Conservation (phyloP, 1,140 invertebrate genomes). For the Lordiphosa mommai region DNA sequence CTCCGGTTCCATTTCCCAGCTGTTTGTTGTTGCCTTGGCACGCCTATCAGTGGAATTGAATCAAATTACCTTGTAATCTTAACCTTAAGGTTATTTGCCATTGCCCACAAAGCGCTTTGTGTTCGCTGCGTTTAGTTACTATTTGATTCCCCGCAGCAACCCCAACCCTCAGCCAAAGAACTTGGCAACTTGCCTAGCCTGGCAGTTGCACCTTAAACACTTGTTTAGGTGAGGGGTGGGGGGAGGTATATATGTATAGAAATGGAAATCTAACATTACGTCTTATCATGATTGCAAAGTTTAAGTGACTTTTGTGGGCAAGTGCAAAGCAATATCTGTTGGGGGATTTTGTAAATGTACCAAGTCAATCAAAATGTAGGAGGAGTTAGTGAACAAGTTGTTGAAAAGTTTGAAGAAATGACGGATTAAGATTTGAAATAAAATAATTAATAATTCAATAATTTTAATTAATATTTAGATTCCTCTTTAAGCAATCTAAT, state of each 20-base stretch:
- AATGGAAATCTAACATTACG: slow-evolving; percentile 79
- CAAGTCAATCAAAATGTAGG: slow-evolving; percentile 49
- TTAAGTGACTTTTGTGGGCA: slow-evolving; percentile 75
- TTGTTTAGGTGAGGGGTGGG: slow-evolving; percentile 20
- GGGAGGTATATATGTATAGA: slow-evolving; percentile 43
- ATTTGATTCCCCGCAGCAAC: slow-evolving; percentile 39
- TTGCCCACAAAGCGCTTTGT: slow-evolving; percentile 70
- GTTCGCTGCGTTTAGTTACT: slow-evolving; percentile 72
- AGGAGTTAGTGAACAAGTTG: too few relatives aligned
- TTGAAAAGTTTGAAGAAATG: too few relatives aligned
- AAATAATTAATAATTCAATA: too few relatives aligned
- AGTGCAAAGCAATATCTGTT: slow-evolving; percentile 45
- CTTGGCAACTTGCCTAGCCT: slow-evolving; percentile 32
- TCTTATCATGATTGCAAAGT: slow-evolving; percentile 78
- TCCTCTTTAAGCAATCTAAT: too few relatives aligned
- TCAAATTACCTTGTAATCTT: slow-evolving; percentile 80
- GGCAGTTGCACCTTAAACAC: slow-evolving; percentile 64
- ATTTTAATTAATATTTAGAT: too few relatives aligned
- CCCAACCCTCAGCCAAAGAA: slow-evolving; percentile 2
- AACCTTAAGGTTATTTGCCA: slow-evolving; percentile 79
- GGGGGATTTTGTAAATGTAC: slow-evolving; percentile 46
- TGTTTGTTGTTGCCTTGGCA: slow-evolving; percentile 62
- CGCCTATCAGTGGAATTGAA: slow-evolving; percentile 79
- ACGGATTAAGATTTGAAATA: too few relatives aligned
- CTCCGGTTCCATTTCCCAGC: slow-evolving; percentile 27